A percentile compares a stretch with the other conserved stretches of the same genome.
These are phyloP conservation scores for Hyalella azteca DNA, from an alignment of 2,888 invertebrate species.

Conservation along the genomic window DNA sequence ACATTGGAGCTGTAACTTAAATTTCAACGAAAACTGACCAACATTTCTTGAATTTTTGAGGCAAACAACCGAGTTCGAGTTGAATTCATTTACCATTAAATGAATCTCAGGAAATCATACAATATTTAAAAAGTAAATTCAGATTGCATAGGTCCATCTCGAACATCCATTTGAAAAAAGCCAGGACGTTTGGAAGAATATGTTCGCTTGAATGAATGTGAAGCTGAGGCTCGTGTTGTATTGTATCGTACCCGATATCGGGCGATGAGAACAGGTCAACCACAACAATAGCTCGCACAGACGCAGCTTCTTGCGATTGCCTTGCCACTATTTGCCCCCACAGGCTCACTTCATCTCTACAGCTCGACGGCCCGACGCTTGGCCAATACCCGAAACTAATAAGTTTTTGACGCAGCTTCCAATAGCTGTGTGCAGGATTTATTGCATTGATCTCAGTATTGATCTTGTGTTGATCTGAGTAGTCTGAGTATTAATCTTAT, in stretches of 20 bases:
- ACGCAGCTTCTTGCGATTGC: neutral
- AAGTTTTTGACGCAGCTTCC: neutral
- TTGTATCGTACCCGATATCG: slow-evolving; percentile 25
- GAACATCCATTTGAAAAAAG: too few species aligned
- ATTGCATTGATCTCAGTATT: neutral
- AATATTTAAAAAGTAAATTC: too few species aligned
- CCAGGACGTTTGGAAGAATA: too few species aligned
- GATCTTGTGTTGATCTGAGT: too few species aligned
- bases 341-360: neutral
- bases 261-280: slow-evolving; percentile 11
- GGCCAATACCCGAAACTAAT: slow-evolving; percentile 5
- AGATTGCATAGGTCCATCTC: too few species aligned
- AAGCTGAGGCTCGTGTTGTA: neutral
- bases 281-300: neutral
- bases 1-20: too few species aligned
- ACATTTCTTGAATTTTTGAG: too few species aligned
- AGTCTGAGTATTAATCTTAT: too few species aligned
- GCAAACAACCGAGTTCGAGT: too few species aligned
- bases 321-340: neutral
- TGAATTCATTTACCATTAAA: too few species aligned
- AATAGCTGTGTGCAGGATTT: neutral
- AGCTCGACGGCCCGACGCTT: neutral
- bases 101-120: too few species aligned
- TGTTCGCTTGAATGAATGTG: neutral
- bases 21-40: too few species aligned